phyloP scores from a whole-genome alignment of 2,797 vertebrate species.

The Rhynchotus rufescens region DNA sequence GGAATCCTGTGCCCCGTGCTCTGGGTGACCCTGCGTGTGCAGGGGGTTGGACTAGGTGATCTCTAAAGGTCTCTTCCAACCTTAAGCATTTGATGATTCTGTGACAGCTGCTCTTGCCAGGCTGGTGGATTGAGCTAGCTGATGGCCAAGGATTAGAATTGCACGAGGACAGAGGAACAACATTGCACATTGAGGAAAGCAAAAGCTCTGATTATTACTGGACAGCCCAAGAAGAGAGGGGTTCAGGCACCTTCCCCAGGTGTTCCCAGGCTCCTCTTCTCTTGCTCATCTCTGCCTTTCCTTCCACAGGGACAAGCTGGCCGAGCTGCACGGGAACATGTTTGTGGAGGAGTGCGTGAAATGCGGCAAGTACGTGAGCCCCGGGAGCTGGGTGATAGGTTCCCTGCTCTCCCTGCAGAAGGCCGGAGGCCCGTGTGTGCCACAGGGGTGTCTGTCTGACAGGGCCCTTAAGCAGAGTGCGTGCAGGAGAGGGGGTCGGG shows the following conservation, averaged over 20 bases:
- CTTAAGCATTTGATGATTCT: no score
- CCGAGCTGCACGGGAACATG: conserved; percentile 98
- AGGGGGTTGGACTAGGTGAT: no score
- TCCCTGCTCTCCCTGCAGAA: rapidly evolving
- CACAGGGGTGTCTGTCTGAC: background rate
- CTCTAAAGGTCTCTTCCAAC: no score
- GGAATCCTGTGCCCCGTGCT: no score
- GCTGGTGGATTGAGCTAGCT: background rate
- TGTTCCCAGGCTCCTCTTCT: background rate
- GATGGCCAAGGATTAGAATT: background rate
- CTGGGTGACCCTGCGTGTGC: no score
- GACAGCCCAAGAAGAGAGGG: background rate
- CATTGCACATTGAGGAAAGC: background rate
- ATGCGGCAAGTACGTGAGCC: conserved; percentile 90
- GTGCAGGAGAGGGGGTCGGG: no score
- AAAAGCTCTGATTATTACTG: background rate
- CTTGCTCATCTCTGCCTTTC: background rate
- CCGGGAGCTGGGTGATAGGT: background rate
- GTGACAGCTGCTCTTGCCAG: no score
- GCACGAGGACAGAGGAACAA: background rate
- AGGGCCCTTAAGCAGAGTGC: rapidly evolving
- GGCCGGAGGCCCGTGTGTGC: rapidly evolving
- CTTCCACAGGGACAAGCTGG: conserved; percentile 86
- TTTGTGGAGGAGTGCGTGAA: conserved; percentile 96
- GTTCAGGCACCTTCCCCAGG: background rate